A percentile compares a stretch with the other conserved stretches of the same genome.
Evolutionary conservation across 2,797 vertebrate genomes (phyloP).

Genomic region (Hypotaenidia okinawae): DNA sequence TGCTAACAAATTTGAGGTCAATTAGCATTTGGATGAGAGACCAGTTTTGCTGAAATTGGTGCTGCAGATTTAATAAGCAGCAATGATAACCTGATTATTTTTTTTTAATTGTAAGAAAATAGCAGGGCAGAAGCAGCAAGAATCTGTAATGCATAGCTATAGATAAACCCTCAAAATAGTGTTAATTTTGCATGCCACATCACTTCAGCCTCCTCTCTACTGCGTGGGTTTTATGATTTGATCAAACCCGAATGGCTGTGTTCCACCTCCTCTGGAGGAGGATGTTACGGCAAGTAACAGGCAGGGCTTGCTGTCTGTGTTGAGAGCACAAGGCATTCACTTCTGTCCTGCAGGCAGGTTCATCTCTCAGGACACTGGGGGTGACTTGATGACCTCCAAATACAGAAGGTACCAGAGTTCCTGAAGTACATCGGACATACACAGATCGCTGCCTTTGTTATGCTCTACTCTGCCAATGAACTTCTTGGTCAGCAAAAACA

Average conservation of each 20-base stretch:
- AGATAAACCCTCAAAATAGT: not conserved
- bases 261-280: not conserved
- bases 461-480: not conserved
- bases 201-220: not conserved
- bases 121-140: not conserved
- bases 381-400: not conserved
- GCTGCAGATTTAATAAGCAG: constrained; percentile 1
- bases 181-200: not conserved
- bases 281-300: not conserved
- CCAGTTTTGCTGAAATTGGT: constrained; percentile 34
- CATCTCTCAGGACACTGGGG: not conserved
- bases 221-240: not conserved
- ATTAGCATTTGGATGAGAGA: constrained; percentile 46
- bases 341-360: not conserved
- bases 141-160: not conserved
- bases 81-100: not conserved
- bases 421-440: not conserved
- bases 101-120: not conserved
- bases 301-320: not conserved
- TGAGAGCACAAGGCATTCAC: not conserved
- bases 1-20: constrained; percentile 50
- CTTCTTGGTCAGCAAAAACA: not conserved
- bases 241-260: not conserved
- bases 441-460: not conserved
- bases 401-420: not conserved